Evolutionary conservation across 2,113 vertebrate genomes (phyloP), one percentile per base, ranked within the genome.

Genomic region (Hippocampus comes): DNA sequence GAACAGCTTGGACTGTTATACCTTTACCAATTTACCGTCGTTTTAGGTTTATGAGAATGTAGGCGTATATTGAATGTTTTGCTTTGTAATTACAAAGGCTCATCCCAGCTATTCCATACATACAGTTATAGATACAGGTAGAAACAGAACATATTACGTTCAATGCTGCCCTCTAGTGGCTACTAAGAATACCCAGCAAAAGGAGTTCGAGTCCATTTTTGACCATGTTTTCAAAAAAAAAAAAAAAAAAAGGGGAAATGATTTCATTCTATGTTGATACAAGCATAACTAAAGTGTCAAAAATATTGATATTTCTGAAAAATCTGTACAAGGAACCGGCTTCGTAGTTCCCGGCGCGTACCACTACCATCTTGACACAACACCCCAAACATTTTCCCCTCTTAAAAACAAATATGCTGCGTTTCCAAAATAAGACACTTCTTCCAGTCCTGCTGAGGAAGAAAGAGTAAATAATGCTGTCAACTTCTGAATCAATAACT

Each of bases 81-180:
- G 14, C 14, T 12, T 46, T 46, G 4, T 46, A 46, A 10, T 43
- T 43, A 4, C 11, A 43, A 10, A 17, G 12, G 14, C 4, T 15
- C 1, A 46, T 46, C 14, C 10, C 1, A 46, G 43, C 10, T 46
- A 46, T 46, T 46, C 2, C 43, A 46, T 10, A 46, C 43, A 38
- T 6, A 34, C 4, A 46, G 3, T 11, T 46, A 12, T 9, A 9
- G 9, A 10, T 9, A 43, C 11, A 43, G 43, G 11, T 3, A 46
- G 48, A 17, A 17, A 49, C 48, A 51, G 17, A 51, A 17, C 41
- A 23, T 23, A 56, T 7, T 74, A 46, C 34, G 64, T 65, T 9
- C 11, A 61, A n/a, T 79, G 67, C 63, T 78, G 82, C 67, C 80
- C 82, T 74, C 87, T 86, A 77, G 76, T 56, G 87, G 75, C 21